Evolutionary conservation across 2,888 invertebrate species (phyloP).

Genomic region (Limnephilus auricula): DNA sequence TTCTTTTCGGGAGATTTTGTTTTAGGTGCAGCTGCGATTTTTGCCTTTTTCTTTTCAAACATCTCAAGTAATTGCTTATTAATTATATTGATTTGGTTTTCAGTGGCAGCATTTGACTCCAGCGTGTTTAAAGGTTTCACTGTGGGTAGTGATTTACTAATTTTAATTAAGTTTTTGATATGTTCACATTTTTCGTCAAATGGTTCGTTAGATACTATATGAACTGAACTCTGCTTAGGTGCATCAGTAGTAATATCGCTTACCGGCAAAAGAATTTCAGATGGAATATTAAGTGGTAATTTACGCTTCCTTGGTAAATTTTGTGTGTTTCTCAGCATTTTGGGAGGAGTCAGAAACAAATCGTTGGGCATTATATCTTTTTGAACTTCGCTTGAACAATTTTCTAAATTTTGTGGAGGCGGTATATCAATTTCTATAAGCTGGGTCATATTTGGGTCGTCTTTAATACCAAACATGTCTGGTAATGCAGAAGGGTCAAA

Average conservation of each 20-base stretch:
- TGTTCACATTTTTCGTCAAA: not conserved
- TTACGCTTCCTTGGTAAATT: conserved; percentile 16
- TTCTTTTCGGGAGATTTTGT: not conserved
- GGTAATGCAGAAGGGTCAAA: not conserved
- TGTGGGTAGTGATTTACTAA: not conserved
- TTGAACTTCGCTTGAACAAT: not conserved
- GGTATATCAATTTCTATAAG: not conserved
- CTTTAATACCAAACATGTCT: not conserved
- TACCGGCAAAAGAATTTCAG: not conserved
- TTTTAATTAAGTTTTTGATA: not conserved
- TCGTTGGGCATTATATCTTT: not conserved
- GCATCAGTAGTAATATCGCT: not conserved
- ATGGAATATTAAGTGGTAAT: conserved; percentile 2
- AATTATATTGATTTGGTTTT: conserved; percentile 41
- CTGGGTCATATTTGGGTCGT: not conserved
- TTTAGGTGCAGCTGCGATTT: not conserved
- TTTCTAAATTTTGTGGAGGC: not conserved
- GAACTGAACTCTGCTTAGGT: not conserved
- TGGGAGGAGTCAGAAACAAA: conserved; percentile 54
- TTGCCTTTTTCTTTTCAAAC: conserved; percentile 27
- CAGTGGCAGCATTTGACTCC: not conserved
- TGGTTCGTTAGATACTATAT: conserved; percentile 12
- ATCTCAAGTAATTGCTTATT: conserved; percentile 37
- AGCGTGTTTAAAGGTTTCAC: not conserved
- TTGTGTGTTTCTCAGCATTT: not conserved